These are phyloP conservation scores for Cliona cf. orientalis DNA, from an alignment of 37 sponge, comb jelly and placozoan genomes.

Conservation along the genomic window DNA sequence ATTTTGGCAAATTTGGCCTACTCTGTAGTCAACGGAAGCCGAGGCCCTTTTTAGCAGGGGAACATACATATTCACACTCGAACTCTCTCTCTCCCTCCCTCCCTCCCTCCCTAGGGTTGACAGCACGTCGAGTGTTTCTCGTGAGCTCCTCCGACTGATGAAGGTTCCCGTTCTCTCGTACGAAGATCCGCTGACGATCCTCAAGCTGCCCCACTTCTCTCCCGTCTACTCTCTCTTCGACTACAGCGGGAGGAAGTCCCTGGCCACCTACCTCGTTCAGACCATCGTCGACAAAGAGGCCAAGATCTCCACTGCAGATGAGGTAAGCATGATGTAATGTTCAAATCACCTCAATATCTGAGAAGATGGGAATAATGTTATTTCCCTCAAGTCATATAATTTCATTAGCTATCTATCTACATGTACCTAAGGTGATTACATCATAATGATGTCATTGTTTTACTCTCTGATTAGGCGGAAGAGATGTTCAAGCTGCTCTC, in stretches of 20 bases:
- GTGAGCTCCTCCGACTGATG: slow-evolving; percentile 82
- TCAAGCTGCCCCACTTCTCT: slow-evolving; percentile 81
- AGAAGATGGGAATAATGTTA: too few relatives aligned
- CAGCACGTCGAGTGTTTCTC: slow-evolving; percentile 27
- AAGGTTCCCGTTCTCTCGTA: slow-evolving; percentile 88
- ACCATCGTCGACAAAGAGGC: slow-evolving; percentile 77
- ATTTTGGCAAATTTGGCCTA: too few relatives aligned
- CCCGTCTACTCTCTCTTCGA: slow-evolving; percentile 58
- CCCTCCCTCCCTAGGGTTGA: slow-evolving; percentile 48
- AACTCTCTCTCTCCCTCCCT: background rate
- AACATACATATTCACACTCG: too few relatives aligned
- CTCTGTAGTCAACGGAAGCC: too few relatives aligned
- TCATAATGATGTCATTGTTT: background rate
- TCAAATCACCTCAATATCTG: background rate
- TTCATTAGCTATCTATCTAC: background rate
- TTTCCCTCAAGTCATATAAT: background rate
- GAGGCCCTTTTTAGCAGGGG: background rate
- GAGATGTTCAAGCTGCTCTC: slow-evolving; percentile 75
- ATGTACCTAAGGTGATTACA: too few relatives aligned
- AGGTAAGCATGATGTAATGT: slow-evolving; percentile 44
- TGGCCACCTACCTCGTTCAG: slow-evolving; percentile 75
- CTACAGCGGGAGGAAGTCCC: slow-evolving; percentile 74
- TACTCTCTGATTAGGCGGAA: slow-evolving; percentile 60
- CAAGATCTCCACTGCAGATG: slow-evolving; percentile 72
- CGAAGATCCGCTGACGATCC: slow-evolving; percentile 87